Evolutionary conservation across 2,113 vertebrate species (phyloP).

Genomic region (Mustela lutreola): DNA sequence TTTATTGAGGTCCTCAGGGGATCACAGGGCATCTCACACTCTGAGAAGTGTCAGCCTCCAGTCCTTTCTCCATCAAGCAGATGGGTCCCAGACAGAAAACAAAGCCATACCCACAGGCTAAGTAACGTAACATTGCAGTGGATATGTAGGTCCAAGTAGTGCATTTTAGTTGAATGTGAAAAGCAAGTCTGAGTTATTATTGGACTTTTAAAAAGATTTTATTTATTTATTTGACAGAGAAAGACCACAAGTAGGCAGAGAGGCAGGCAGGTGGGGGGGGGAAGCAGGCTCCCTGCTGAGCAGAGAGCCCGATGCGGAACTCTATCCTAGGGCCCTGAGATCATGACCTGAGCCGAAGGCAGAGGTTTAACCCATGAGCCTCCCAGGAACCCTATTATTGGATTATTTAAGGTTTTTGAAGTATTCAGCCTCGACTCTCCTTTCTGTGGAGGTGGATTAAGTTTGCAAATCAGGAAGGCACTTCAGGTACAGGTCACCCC

Average conservation of each 20-base stretch:
- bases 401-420: neutral
- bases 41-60: neutral
- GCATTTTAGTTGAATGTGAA: neutral
- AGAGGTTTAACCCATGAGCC: too few species aligned
- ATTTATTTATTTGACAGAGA: too few species aligned
- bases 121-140: rapidly evolving
- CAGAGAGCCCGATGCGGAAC: too few species aligned
- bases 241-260: too few species aligned
- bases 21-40: neutral
- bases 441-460: neutral
- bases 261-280: too few species aligned
- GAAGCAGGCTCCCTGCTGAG: too few species aligned
- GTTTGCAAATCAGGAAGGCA: neutral
- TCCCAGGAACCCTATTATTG: neutral
- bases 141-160: neutral
- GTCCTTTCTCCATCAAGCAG: neutral
- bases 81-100: neutral
- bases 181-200: neutral
- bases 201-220: neutral
- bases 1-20: neutral
- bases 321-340: too few species aligned
- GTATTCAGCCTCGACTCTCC: neutral
- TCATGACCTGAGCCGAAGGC: too few species aligned
- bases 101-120: neutral
- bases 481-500: neutral